These are phyloP conservation scores for Chouioia cunea DNA, from an alignment of 2,888 invertebrate genomes.

Conservation along the genomic window DNA sequence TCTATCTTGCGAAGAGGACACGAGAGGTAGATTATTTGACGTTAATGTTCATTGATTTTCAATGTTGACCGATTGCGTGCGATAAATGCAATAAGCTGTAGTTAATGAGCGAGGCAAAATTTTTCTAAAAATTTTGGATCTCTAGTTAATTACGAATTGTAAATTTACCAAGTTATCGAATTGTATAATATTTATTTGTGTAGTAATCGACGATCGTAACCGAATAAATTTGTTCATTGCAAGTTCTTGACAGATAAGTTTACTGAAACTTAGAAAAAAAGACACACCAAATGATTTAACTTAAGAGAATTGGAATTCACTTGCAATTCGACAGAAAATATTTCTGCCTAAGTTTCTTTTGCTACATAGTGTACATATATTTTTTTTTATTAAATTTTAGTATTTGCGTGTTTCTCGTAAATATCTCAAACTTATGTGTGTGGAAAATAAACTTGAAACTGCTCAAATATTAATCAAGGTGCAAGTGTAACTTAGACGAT, in stretches of 20 bases:
- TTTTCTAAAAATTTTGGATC: slow-evolving; percentile 13
- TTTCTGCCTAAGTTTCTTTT: slow-evolving; percentile 44
- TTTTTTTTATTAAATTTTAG: slow-evolving; percentile 28
- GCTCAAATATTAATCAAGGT: slow-evolving; percentile 45
- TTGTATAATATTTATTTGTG: slow-evolving; percentile 29
- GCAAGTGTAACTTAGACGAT: slow-evolving; percentile 47
- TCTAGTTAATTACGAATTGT: slow-evolving; percentile 25
- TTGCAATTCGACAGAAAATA: slow-evolving; percentile 11
- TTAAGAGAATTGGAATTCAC: slow-evolving; percentile 17
- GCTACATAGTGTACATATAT: slow-evolving; percentile 38
- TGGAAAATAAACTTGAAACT: slow-evolving; percentile 50
- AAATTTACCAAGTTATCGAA: slow-evolving; percentile 10
- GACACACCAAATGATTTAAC: slow-evolving; percentile 19
- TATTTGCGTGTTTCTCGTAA: slow-evolving; percentile 41
- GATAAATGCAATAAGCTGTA: slow-evolving; percentile 10
- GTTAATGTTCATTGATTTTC: slow-evolving; percentile 30
- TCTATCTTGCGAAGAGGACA: slow-evolving; percentile 30
- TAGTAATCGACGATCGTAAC: slow-evolving; percentile 6
- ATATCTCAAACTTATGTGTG: slow-evolving; percentile 36
- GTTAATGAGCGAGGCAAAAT: slow-evolving; percentile 13
- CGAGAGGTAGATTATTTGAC: slow-evolving; percentile 26
- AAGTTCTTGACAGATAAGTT: slow-evolving; percentile 21
- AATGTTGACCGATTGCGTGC: slow-evolving; percentile 26
- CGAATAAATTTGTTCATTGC: slow-evolving; percentile 4
- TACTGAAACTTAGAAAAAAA: slow-evolving; percentile 8